Base-by-base conservation (phyloP, 2,113 vertebrate genomes). In the Eudyptes chrysolophus region DNA sequence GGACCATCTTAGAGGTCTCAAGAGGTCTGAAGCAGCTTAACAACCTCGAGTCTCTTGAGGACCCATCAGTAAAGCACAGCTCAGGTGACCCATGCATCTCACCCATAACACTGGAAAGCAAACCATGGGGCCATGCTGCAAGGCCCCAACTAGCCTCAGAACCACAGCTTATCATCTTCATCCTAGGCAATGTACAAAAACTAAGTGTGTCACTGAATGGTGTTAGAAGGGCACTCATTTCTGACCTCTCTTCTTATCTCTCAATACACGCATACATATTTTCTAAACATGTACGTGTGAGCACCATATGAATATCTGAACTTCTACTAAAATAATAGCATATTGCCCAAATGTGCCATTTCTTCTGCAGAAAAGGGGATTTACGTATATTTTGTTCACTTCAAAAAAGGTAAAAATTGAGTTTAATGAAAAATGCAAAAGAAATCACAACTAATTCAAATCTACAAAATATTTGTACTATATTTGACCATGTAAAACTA, bases 71-170 rank as follows among this genome's bases (percentile, higher is more conserved):
- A 62, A 69, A 29, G 27, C 26, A 22, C 58, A 51, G 64, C 40
- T 82, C 36, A 3, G 29, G 54, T 1, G 3, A 49, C 20, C 16
- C 58, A 4, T 1, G 8, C 46, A 55, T 27, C 64, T 48, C 57
- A 44, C n/a, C 7, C 0, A 0, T 16, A n/a, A n/a, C 8, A 7
- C 44, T 17, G 25, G 13, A 40, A 27, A 83, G 19, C 38, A 42
- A 84, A 57, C 25, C 7, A 3, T 3, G 13, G 22, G 66, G 15
- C 6, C 12, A 5, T 2, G 3, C 13, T 25, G 40, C 27, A 29
- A 38, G 27, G 51, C 24, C 16, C 32, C 51, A 48, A 4, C 26
- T 16, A 30, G 42, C 18, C 62, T 49, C 51, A 66, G 72, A 70
- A n/a, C 25, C 17, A 38, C 40, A 16, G 46, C 32, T 66, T 9